Evolutionary conservation across 2,797 vertebrate species (phyloP).

Genomic region (Rhinogobio ventralis): DNA sequence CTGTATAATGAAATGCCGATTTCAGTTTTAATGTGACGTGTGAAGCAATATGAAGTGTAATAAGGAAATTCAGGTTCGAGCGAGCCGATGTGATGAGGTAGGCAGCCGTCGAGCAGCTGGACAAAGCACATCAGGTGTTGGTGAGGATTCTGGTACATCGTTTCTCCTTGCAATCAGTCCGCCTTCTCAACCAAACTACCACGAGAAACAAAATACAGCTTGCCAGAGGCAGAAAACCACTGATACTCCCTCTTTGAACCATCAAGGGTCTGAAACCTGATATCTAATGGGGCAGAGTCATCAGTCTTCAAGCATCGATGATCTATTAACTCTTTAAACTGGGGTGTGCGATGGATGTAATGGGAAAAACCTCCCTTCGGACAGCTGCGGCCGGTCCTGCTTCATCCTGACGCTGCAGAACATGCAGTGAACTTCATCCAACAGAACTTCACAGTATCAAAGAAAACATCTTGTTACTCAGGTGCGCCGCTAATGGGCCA

Average conservation of each 20-base stretch:
- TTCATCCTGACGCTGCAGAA: neutral
- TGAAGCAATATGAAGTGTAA: neutral
- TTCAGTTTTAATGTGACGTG: neutral
- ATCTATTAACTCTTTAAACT: slow-evolving; percentile 1
- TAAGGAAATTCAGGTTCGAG: slow-evolving; percentile 61
- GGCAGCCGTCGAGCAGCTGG: slow-evolving; percentile 52
- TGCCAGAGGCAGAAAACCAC: neutral
- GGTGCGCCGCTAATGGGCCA: slow-evolving; percentile 55
- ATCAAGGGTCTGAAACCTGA: slow-evolving; percentile 20
- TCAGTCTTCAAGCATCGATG: neutral
- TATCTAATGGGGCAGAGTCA: slow-evolving; percentile 13
- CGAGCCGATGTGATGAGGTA: slow-evolving; percentile 68
- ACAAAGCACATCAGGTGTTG: slow-evolving; percentile 46
- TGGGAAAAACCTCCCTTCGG: neutral
- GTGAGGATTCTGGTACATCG: slow-evolving; percentile 33
- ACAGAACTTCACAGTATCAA: slow-evolving; percentile 74
- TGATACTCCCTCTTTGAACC: neutral
- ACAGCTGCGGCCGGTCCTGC: slow-evolving; percentile 15
- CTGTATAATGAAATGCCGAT: neutral
- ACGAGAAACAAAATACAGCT: neutral
- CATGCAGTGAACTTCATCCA: neutral
- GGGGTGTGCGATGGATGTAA: slow-evolving; percentile 1
- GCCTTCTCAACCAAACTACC: slow-evolving; percentile 21
- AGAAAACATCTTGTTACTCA: slow-evolving; percentile 62
- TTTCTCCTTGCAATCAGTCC: neutral